phyloP scores from a whole-genome alignment of 2,888 invertebrate species.

The Dryobota labecula region DNA sequence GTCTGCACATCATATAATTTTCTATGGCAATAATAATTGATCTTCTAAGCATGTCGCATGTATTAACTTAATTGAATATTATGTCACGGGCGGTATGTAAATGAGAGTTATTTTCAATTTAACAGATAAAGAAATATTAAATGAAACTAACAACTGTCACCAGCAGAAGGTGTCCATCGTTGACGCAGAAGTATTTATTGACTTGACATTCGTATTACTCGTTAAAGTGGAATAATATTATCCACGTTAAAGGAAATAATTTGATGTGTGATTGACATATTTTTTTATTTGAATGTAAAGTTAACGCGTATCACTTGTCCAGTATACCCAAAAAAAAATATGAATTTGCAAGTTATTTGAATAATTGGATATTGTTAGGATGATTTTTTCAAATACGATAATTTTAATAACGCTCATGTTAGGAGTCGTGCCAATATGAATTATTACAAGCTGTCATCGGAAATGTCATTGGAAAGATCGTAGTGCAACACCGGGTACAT shows the following conservation, averaged over 20 bases:
- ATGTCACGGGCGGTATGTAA: slow-evolving; percentile 49
- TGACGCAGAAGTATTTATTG: slow-evolving; percentile 62
- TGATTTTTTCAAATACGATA: slow-evolving; percentile 39
- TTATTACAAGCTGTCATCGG: slow-evolving; percentile 42
- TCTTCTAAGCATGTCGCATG: slow-evolving; percentile 17
- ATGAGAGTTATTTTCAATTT: slow-evolving; percentile 54
- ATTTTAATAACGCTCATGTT: slow-evolving; percentile 45
- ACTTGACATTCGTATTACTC: slow-evolving; percentile 68
- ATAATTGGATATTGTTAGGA: slow-evolving; percentile 59
- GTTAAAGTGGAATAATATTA: slow-evolving; percentile 74
- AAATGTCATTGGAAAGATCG: slow-evolving; percentile 44
- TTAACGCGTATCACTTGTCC: slow-evolving; percentile 64
- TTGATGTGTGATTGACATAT: slow-evolving; percentile 76
- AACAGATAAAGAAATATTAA: slow-evolving; percentile 52
- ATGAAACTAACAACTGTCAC: slow-evolving; percentile 62
- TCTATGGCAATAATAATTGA: slow-evolving; percentile 42
- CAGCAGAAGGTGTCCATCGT: slow-evolving; percentile 56
- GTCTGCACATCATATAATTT: slow-evolving; percentile 1
- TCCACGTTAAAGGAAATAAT: slow-evolving; percentile 68
- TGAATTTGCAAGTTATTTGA: slow-evolving; percentile 59
- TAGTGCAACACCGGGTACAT: background rate
- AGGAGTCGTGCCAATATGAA: slow-evolving; percentile 36
- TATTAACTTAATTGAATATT: slow-evolving; percentile 53
- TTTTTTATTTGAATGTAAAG: slow-evolving; percentile 69
- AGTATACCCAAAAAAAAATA: slow-evolving; percentile 53